Conservation (phyloP, 2,797 vertebrate genomes). For the Heliangelus exortis region DNA sequence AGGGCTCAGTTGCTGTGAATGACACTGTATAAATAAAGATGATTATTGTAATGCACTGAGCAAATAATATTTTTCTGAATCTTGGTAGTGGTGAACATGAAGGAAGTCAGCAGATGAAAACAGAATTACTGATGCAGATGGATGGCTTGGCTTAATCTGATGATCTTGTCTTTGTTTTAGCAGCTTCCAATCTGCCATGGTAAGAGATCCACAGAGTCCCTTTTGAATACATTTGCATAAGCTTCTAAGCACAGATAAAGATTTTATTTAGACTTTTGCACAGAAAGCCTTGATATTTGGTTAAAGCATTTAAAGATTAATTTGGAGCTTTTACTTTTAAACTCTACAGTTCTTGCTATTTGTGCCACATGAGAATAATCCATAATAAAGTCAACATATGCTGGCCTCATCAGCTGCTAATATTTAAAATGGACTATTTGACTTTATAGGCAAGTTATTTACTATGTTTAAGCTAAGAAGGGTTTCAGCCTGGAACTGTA, state of each 20-base stretch:
- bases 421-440: conserved; percentile 73
- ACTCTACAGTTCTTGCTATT: conserved; percentile 50
- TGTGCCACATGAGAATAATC: conserved; percentile 67
- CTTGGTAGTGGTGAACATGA: conserved; percentile 89
- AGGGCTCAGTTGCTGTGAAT: conserved; percentile 29
- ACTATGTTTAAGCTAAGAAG: conserved; percentile 73
- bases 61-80: conserved; percentile 32
- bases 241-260: conserved; percentile 72
- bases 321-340: conserved; percentile 71
- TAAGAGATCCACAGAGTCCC: conserved; percentile 73
- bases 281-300: conserved; percentile 70
- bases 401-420: conserved; percentile 49
- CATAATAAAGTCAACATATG: conserved; percentile 61
- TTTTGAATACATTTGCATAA: conserved; percentile 72
- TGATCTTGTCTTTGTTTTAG: conserved; percentile 95
- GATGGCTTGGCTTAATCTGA: conserved; percentile 91
- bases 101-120: conserved; percentile 94
- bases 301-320: conserved; percentile 77
- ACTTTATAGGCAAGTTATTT: conserved; percentile 72
- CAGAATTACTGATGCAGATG: conserved; percentile 96
- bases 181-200: conserved; percentile 96
- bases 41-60: conserved; percentile 5
- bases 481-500: conserved; percentile 67
- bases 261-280: conserved; percentile 55
- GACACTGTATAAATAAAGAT: conserved; percentile 35